Evolutionary conservation across 2,797 vertebrate genomes (phyloP).

Genomic region (Schizothorax lantsangensis): DNA sequence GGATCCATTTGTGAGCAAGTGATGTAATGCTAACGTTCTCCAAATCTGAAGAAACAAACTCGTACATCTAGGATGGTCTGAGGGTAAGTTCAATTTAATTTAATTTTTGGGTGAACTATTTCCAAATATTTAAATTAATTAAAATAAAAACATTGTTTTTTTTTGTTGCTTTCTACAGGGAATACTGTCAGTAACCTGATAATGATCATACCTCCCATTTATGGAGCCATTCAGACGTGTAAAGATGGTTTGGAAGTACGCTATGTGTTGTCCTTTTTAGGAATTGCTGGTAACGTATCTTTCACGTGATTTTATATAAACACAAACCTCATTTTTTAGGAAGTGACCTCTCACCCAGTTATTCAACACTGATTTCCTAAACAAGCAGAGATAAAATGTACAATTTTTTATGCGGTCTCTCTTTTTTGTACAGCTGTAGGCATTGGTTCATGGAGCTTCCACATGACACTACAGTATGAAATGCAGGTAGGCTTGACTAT

Average conservation of each 20-base stretch:
- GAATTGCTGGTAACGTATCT: conserved; percentile 85
- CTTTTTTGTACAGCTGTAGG: conserved; percentile 86
- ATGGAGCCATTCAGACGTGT: conserved; percentile 89
- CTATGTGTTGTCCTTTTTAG: conserved; percentile 91
- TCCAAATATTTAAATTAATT: background rate
- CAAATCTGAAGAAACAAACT: background rate
- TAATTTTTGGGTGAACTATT: background rate
- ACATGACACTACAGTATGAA: conserved; percentile 98
- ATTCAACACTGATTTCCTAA: background rate
- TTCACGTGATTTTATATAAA: background rate
- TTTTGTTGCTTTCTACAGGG: conserved; percentile 79
- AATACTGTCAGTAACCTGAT: conserved; percentile 99
- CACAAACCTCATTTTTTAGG: background rate
- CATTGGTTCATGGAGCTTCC: conserved; percentile 98
- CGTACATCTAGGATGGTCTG: background rate
- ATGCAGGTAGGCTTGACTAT: conserved; percentile 89
- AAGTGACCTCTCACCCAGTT: background rate
- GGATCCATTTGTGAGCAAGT: background rate
- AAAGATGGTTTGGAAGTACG: conserved; percentile 92
- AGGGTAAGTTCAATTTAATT: background rate
- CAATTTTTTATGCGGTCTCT: conserved; percentile 58
- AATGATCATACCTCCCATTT: conserved; percentile 97
- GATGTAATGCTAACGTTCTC: background rate
- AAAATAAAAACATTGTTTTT: background rate
- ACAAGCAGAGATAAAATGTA: background rate